Evolutionary conservation across 2,888 invertebrate species (phyloP).

Genomic region (Brachyopa scutellaris): DNA sequence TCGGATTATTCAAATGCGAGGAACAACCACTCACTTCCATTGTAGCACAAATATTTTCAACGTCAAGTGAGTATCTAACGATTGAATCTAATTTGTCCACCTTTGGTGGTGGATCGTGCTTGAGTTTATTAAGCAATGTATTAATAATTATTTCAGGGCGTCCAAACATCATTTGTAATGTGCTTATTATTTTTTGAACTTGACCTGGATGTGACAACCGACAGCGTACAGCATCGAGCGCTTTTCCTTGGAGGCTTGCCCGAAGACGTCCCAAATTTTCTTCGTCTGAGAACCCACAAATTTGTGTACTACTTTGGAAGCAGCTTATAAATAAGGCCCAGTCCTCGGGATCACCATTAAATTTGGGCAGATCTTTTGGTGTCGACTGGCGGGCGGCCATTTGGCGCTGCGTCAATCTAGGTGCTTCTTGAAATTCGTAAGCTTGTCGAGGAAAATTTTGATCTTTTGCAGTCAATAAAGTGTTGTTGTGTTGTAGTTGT

Average conservation of each 20-base stretch:
- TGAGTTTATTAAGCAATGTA: conserved; percentile 21
- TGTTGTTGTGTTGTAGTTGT: neutral
- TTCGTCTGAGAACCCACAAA: conserved; percentile 15
- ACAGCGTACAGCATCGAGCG: conserved; percentile 16
- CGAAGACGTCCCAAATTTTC: conserved; percentile 19
- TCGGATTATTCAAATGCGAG: conserved; percentile 29
- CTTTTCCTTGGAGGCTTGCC: conserved; percentile 11
- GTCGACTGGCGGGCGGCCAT: conserved; percentile 32
- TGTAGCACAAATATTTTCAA: neutral
- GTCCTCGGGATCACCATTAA: conserved; percentile 25
- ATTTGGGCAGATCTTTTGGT: conserved; percentile 10
- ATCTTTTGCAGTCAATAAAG: neutral
- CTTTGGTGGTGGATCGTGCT: conserved; percentile 9
- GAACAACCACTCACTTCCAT: conserved; percentile 18
- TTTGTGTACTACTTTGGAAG: conserved; percentile 12
- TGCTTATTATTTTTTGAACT: conserved; percentile 12
- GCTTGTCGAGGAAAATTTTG: conserved; percentile 6
- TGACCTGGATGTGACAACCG: conserved; percentile 17
- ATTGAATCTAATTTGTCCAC: conserved; percentile 15
- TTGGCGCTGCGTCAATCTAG: conserved; percentile 12
- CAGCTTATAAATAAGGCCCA: conserved; percentile 29
- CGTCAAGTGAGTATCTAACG: conserved; percentile 15
- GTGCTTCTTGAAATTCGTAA: neutral
- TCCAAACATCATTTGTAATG: conserved; percentile 25
- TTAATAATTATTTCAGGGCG: conserved; percentile 39